Evolutionary conservation across 2,888 invertebrate genomes (phyloP).

Genomic region (Stomorhina lunata): DNA sequence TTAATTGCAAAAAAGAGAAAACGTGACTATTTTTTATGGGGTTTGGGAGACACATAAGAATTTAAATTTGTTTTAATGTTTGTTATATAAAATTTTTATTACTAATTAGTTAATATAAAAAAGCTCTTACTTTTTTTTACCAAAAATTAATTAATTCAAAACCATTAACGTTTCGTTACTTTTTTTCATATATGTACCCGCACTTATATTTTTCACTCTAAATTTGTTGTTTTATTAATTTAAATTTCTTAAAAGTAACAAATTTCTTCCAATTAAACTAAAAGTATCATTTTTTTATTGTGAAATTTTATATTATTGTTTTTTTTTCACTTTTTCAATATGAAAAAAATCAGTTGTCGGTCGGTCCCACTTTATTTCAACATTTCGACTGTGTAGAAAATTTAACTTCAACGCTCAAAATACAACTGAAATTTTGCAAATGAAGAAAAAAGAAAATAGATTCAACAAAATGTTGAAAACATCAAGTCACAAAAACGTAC

Average conservation of each 20-base stretch:
- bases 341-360: constrained; percentile 29
- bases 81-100: not conserved
- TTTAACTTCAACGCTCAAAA: constrained; percentile 64
- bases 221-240: not conserved
- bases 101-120: constrained; percentile 8
- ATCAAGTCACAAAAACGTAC: constrained; percentile 21
- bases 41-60: constrained; percentile 16
- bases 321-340: constrained; percentile 3
- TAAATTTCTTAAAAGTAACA: constrained; percentile 27
- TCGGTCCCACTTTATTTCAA: constrained; percentile 43
- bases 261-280: constrained; percentile 40
- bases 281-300: constrained; percentile 24
- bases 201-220: not conserved
- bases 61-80: constrained; percentile 5
- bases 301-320: constrained; percentile 11
- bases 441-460: constrained; percentile 63
- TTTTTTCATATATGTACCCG: constrained; percentile 11
- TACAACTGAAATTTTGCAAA: constrained; percentile 63
- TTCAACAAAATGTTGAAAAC: constrained; percentile 51
- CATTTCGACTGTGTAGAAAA: constrained; percentile 34
- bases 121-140: constrained; percentile 30
- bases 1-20: constrained; percentile 52
- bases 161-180: not conserved
- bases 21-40: constrained; percentile 28
- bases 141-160: constrained; percentile 20